Percentiles rank a stretch among this genome's conserved stretches.
phyloP scores from a whole-genome alignment of 2,888 invertebrate species.

The Drosophila atripex region DNA sequence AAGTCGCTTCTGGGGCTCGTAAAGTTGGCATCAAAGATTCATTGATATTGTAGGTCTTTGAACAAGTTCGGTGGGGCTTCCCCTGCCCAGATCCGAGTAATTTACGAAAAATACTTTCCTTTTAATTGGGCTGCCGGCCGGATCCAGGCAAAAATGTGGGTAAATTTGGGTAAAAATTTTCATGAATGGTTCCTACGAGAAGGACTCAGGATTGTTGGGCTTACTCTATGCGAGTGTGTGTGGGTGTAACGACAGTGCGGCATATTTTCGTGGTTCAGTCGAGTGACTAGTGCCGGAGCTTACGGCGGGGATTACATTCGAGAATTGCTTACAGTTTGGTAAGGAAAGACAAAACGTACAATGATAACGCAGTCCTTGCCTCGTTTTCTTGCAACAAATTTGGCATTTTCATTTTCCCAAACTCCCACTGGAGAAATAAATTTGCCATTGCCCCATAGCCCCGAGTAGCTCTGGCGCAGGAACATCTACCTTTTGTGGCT shows the following conservation, averaged over 20 bases:
- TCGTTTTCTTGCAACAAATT: conserved; percentile 58
- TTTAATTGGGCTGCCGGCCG: conserved; percentile 49
- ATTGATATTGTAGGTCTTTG: conserved; percentile 36
- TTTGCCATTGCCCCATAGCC: conserved; percentile 19
- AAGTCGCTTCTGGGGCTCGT: conserved; percentile 16
- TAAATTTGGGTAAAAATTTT: conserved; percentile 70
- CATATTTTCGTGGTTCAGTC: conserved; percentile 65
- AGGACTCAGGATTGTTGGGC: background rate
- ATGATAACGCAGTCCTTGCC: conserved; percentile 32
- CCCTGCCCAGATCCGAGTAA: conserved; percentile 41
- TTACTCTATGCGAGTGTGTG: background rate
- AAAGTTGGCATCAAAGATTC: conserved; percentile 38
- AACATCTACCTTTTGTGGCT: conserved; percentile 28
- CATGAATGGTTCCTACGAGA: conserved; percentile 53
- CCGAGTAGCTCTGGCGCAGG: background rate
- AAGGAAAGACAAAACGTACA: conserved; percentile 1
- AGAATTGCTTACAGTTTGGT: conserved; percentile 24
- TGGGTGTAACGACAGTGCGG: conserved; percentile 57
- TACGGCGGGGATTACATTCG: conserved; percentile 12
- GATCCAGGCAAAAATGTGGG: conserved; percentile 32
- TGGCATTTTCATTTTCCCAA: conserved; percentile 59
- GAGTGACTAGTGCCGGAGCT: conserved; percentile 39
- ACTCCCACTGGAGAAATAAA: conserved; percentile 39
- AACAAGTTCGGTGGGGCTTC: background rate
- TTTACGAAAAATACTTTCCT: conserved; percentile 62